Conservation (phyloP, 2,797 vertebrate species). For the Acrossocheilus fasciatus region DNA sequence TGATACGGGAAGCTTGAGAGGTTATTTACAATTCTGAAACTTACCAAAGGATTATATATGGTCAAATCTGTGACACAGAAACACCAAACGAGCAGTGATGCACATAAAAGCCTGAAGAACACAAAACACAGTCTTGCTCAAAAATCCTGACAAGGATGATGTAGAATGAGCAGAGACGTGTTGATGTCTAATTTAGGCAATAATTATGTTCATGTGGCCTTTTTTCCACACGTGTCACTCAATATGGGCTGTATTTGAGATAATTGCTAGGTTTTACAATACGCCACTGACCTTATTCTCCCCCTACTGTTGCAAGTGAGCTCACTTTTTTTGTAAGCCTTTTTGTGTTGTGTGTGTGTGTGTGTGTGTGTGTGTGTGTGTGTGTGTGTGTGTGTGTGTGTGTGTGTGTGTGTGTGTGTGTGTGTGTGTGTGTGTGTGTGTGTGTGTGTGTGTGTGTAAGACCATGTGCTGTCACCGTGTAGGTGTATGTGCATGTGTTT, state of each 20-base stretch:
- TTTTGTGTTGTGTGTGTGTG: too few relatives aligned
- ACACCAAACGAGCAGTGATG: background rate
- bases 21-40: conserved; percentile 35
- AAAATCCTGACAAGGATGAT: background rate
- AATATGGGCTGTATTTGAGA: conserved; percentile 3
- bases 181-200: conserved; percentile 7
- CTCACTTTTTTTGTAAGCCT: conserved; percentile 49
- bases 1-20: conserved; percentile 10
- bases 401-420: too few relatives aligned
- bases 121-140: background rate
- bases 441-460: background rate
- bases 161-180: background rate
- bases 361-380: too few relatives aligned
- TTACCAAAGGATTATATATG: background rate
- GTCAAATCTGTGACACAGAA: background rate
- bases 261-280: conserved; percentile 16
- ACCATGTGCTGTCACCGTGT: conserved; percentile 11
- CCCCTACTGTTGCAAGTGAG: conserved; percentile 62
- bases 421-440: too few relatives aligned
- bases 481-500: conserved; percentile 40
- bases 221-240: background rate
- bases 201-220: background rate
- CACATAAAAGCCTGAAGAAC: background rate
- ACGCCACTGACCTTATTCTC: conserved; percentile 58
- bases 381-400: too few relatives aligned